Percentiles rank a stretch among this genome's conserved stretches.
Evolutionary conservation across 1,140 invertebrate genomes (phyloP).

Genomic region (Cotesia glomerata): DNA sequence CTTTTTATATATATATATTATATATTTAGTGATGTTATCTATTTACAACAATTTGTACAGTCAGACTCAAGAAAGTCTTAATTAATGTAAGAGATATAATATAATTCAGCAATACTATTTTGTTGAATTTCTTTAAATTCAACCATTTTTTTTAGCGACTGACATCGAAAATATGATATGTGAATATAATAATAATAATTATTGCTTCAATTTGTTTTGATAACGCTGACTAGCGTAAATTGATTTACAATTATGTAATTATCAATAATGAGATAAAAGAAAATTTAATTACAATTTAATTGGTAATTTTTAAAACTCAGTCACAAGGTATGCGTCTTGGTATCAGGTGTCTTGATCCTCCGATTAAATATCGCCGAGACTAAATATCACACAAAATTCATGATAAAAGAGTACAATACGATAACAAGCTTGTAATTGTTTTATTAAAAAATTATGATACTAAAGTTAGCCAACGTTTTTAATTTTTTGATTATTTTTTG

Average conservation of each 20-base stretch:
- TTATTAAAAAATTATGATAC: no score
- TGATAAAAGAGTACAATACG: no score
- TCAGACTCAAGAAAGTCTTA: background rate
- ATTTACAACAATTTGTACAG: background rate
- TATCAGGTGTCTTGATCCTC: no score
- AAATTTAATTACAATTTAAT: no score
- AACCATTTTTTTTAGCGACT: background rate
- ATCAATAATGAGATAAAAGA: no score
- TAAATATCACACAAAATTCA: no score
- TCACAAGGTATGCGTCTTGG: background rate
- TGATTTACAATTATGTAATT: no score
- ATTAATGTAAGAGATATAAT: background rate
- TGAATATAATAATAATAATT: background rate
- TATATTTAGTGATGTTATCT: background rate
- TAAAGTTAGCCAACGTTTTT: no score
- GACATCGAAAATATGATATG: background rate
- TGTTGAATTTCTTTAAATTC: background rate
- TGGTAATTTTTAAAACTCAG: no score
- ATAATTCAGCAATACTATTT: background rate
- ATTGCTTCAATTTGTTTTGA: background rate
- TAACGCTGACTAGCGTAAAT: conserved; percentile 3
- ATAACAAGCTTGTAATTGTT: no score
- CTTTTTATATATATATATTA: conserved; percentile 6
- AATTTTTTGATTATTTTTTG: no score
- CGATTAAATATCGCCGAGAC: no score